Conservation (phyloP, 2,888 invertebrate species). For the Cantharis flavilabris region DNA sequence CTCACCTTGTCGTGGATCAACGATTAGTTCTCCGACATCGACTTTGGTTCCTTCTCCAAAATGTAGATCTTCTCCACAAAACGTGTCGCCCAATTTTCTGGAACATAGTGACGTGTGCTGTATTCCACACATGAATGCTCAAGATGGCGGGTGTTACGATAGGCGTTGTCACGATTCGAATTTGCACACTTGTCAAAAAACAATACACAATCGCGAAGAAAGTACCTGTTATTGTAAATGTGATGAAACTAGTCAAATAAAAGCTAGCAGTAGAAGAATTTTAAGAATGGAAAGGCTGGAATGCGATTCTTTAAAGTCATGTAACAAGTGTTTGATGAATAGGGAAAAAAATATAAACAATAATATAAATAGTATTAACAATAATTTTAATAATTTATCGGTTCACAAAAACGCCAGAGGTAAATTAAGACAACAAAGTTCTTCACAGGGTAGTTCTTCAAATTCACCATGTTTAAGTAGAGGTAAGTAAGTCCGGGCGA, state of each 20-base stretch:
- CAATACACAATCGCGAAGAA: slow-evolving; percentile 13
- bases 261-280: slow-evolving; percentile 44
- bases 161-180: neutral
- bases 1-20: slow-evolving; percentile 40
- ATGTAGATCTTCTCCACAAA: slow-evolving; percentile 35
- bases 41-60: slow-evolving; percentile 48
- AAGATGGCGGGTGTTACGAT: slow-evolving; percentile 14
- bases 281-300: slow-evolving; percentile 37
- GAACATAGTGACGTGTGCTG: slow-evolving; percentile 15
- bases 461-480: slow-evolving; percentile 63
- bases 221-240: neutral
- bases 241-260: slow-evolving; percentile 54
- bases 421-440: slow-evolving; percentile 53
- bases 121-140: slow-evolving; percentile 7
- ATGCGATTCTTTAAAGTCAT: slow-evolving; percentile 37
- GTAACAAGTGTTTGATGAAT: slow-evolving; percentile 46
- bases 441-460: slow-evolving; percentile 56
- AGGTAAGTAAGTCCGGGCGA: slow-evolving; percentile 58
- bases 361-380: slow-evolving; percentile 45
- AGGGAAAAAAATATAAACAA: slow-evolving; percentile 48
- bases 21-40: slow-evolving; percentile 45
- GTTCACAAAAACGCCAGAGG: slow-evolving; percentile 46
- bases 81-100: slow-evolving; percentile 11
- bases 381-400: slow-evolving; percentile 44
- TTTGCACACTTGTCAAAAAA: slow-evolving; percentile 9